phyloP scores from a whole-genome alignment of 2,113 vertebrate species.

The Cyanocitta stelleri region DNA sequence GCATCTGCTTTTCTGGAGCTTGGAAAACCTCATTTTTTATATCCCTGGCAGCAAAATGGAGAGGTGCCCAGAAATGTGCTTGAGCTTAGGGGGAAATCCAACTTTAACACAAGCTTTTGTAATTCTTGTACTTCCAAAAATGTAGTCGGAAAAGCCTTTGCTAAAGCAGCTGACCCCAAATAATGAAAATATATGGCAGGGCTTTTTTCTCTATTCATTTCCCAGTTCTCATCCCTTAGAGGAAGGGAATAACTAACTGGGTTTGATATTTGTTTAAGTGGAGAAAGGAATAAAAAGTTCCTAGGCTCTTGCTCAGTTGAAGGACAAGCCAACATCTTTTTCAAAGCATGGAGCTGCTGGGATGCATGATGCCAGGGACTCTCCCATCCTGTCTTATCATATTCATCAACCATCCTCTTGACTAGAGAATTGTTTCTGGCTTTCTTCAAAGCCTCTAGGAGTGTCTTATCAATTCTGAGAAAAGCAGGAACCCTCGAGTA shows the following conservation, averaged over 20 bases:
- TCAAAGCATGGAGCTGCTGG: background rate
- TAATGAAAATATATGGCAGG: background rate
- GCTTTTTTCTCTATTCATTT: background rate
- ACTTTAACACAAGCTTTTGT: background rate
- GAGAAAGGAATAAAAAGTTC: background rate
- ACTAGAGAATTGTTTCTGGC: background rate
- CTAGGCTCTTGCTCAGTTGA: background rate
- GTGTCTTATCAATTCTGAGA: background rate
- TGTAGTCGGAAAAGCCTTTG: background rate
- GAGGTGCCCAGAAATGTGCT: background rate
- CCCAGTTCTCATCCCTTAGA: background rate
- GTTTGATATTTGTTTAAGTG: background rate
- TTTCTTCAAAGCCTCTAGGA: slow-evolving; percentile 1
- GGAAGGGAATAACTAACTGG: background rate
- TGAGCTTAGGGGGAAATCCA: background rate
- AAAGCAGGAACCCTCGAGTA: background rate
- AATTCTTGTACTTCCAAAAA: background rate
- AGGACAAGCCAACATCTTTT: background rate
- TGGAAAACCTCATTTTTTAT: background rate
- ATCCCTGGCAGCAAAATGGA: background rate
- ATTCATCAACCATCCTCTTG: slow-evolving; percentile 56
- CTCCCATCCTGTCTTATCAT: slow-evolving; percentile 63
- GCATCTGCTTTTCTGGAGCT: background rate
- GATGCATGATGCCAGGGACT: background rate
- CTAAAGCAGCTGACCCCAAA: background rate